Base-by-base conservation (phyloP, 2,888 invertebrate species). In the Apantesis nais region DNA sequence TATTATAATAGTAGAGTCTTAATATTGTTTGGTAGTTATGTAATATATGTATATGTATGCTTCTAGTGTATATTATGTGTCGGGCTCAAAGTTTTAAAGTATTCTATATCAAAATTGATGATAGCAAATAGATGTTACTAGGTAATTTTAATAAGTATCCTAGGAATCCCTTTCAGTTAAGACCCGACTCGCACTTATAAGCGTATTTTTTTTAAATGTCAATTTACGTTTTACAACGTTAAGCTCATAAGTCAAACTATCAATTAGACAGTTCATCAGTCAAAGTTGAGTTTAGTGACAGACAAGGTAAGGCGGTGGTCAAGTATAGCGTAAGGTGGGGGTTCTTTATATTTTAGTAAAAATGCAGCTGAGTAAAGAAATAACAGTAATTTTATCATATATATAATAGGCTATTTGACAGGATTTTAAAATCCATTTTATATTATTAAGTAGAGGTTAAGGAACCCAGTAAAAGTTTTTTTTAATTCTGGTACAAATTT, bases 231-330 rank as follows among this genome's bases (percentile, higher is more conserved):
- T 86, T 83, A 39, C 79, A 76, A 78, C 83, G 78, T 77, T 82
- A 83, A 90, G 83, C 88, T 90, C 92, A 91, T 93, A 89, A 90
- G 90, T 92, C 91, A 93, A 85, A 83, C 83, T 88, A 92, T 93
- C 93, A 93, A 93, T 93, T 93, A 92, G 90, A 79, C 83, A 76
- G 83, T 75, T 74, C 82, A 89, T 92, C 89, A 87, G 88, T 92
- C 90, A 89, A 83, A 74, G 69, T 85, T 82, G 73, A 83, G 85
- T 89, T 87, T 84, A 86, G 81, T 84, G 81, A 74, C 74, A 76
- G 79, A 77, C 82, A 77, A 73, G 61, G 65, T 75, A 78, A 79
- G 74, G 78, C 73, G 75, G 75, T 70, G 70, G 83, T 74, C 74
- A 37, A 25, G 12, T 25, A 25, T 14, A 7, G 11, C 14, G 55